Base-by-base conservation (phyloP, 2,888 invertebrate genomes). In the Itoplectis maculator region DNA sequence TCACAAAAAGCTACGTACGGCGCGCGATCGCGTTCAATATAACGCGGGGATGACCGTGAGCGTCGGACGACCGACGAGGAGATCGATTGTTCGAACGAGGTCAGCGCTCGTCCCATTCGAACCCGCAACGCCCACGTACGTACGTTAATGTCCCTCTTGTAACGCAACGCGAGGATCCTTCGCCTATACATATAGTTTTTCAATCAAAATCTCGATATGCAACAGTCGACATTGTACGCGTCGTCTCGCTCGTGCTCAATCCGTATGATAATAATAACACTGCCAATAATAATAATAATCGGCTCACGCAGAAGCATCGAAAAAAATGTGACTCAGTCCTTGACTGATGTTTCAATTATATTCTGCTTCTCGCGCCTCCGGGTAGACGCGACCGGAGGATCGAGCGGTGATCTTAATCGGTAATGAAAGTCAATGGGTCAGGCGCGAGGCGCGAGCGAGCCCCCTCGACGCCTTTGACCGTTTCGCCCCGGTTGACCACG, bases 21-120 rank as follows among this genome's bases (percentile, higher is more conserved):
- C n/a, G 49, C 20, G 61, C 56, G 73, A 77, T 73, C 74, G 75
- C 69, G 70, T 82, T 82, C 74, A 75, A 79, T 82, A 79, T 82
- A 74, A 82, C 74, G 79, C 59, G 74, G 69, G 65, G 29, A n/a
- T 82, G 82, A 82, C 82, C 82, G 82, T 82, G 79, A 82, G 78
- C 65, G 56, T 42, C 49, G 51, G 76, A 74, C 79, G 5, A 63
- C 35, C 61, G 20, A 51, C 37, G 74, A 65, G 70, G 49, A 78
- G 73, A 78, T 82, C 75, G 82, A 82, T 82, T 75, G 82, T 82
- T 76, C 79, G 66, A 82, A 82, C 82, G 82, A 79, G 82, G 79
- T 82, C 82, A 82, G n/a, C 70, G 29, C 79, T 79, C 63, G 78
- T 82, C 66, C n/a, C 75, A 61, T 76, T 70, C 79, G 76, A 68